Evolutionary conservation across 2,888 invertebrate genomes (phyloP).

Genomic region (Belgica antarctica): DNA sequence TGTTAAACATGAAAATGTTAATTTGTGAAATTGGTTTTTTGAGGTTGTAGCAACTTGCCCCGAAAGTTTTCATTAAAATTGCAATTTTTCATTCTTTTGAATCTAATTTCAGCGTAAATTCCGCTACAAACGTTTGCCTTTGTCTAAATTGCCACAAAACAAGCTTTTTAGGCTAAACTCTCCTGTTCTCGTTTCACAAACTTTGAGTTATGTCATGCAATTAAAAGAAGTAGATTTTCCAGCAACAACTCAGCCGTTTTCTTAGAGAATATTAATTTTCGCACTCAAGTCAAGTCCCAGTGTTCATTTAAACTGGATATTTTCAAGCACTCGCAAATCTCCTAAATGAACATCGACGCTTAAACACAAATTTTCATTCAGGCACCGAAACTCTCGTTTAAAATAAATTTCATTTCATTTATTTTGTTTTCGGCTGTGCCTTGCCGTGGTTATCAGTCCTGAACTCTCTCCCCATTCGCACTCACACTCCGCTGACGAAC

Average conservation of each 20-base stretch:
- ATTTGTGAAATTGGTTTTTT: constrained; percentile 36
- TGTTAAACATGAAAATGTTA: constrained; percentile 24
- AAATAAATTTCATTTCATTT: constrained; percentile 43
- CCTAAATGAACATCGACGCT: neutral
- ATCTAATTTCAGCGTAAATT: neutral
- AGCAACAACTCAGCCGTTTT: neutral
- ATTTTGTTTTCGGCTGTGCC: constrained; percentile 31
- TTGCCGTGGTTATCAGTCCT: neutral
- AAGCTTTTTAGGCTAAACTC: neutral
- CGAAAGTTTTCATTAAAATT: neutral
- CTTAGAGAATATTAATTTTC: constrained; percentile 39
- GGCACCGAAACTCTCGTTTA: constrained; percentile 5
- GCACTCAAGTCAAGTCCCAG: neutral
- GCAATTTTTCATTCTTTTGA: constrained; percentile 24
- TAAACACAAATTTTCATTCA: constrained; percentile 17
- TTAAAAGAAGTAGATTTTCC: constrained; percentile 36
- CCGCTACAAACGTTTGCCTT: neutral
- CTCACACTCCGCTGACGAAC: neutral
- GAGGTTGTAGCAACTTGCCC: too few relatives aligned
- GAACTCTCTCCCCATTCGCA: neutral
- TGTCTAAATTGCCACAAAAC: neutral
- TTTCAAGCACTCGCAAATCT: neutral
- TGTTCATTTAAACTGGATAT: neutral
- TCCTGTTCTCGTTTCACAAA: neutral
- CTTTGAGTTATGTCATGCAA: constrained; percentile 6